Evolutionary conservation across 2,797 vertebrate genomes (phyloP).

Genomic region (Onychomys arenicola): DNA sequence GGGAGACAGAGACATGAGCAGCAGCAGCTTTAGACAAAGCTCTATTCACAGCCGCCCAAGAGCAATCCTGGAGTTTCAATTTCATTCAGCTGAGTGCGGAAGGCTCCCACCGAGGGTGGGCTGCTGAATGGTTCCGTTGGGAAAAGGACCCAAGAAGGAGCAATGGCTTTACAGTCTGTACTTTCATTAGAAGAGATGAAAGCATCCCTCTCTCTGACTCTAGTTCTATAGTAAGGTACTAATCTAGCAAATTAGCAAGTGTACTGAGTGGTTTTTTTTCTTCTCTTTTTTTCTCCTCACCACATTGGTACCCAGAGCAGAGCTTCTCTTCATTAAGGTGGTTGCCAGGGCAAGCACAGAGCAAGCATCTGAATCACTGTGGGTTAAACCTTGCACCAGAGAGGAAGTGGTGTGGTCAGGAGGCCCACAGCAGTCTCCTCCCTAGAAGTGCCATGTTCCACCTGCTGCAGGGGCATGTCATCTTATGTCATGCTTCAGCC

Average conservation of each 20-base stretch:
- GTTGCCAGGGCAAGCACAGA: conserved; percentile 37
- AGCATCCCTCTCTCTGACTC: conserved; percentile 33
- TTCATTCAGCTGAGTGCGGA: conserved; percentile 77
- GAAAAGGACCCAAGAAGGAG: conserved; percentile 66
- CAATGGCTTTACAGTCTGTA: conserved; percentile 60
- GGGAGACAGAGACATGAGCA: conserved; percentile 78
- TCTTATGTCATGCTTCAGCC: not conserved
- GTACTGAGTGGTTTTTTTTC: not conserved
- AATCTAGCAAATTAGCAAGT: conserved; percentile 54
- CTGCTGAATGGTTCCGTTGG: conserved; percentile 75
- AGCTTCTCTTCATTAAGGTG: not conserved
- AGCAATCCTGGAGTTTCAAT: conserved; percentile 61
- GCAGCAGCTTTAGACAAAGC: conserved; percentile 75
- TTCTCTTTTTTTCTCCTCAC: not conserved
- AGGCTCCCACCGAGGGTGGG: conserved; percentile 75
- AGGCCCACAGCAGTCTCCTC: not conserved
- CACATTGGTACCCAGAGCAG: not conserved
- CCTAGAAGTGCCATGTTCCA: not conserved
- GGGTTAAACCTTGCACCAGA: conserved; percentile 36
- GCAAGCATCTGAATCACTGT: not conserved
- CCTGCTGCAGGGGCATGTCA: not conserved
- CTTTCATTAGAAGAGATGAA: conserved; percentile 74
- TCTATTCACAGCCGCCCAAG: conserved; percentile 67
- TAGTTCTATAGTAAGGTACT: conserved; percentile 52
- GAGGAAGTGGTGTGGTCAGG: not conserved